These are phyloP conservation scores for Salpingus planirostris DNA, from an alignment of 2,888 invertebrate species.

Conservation along the genomic window DNA sequence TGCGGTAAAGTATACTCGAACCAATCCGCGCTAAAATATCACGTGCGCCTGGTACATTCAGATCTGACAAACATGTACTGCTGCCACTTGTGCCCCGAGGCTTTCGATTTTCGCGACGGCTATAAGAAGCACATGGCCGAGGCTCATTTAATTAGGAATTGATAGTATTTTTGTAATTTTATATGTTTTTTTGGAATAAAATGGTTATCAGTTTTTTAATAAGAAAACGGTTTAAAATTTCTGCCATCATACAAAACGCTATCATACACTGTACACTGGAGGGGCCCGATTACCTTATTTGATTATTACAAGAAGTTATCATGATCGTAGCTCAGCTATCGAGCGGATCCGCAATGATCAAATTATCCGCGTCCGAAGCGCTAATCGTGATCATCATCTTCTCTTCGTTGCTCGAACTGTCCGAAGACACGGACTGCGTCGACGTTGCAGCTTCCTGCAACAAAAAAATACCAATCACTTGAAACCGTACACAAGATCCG, in stretches of 20 bases:
- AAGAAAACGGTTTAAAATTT: too few species aligned
- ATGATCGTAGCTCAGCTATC: slow-evolving; percentile 44
- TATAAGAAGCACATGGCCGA: slow-evolving; percentile 63
- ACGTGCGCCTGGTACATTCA: slow-evolving; percentile 57
- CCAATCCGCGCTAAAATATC: slow-evolving; percentile 59
- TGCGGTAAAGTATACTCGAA: slow-evolving; percentile 61
- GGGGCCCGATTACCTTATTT: too few species aligned
- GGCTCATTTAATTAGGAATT: slow-evolving; percentile 54
- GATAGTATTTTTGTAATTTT: slow-evolving; percentile 14
- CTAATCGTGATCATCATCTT: slow-evolving; percentile 70
- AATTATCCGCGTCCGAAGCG: slow-evolving; percentile 45
- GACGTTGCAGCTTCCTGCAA: slow-evolving; percentile 62
- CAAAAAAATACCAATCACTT: background rate
- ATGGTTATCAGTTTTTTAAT: too few species aligned
- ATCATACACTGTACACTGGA: too few species aligned
- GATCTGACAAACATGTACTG: slow-evolving; percentile 59
- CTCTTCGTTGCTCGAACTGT: slow-evolving; percentile 62
- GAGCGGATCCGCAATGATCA: slow-evolving; percentile 40
- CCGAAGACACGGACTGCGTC: slow-evolving; percentile 63
- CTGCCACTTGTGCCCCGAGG: slow-evolving; percentile 59
- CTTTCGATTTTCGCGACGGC: slow-evolving; percentile 59
- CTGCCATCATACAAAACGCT: too few species aligned
- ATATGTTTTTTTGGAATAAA: too few species aligned
- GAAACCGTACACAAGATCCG: background rate
- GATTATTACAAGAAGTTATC: too few species aligned